phyloP scores from a whole-genome alignment of 2,113 vertebrate species.

The Phrynocephalus versicolor region DNA sequence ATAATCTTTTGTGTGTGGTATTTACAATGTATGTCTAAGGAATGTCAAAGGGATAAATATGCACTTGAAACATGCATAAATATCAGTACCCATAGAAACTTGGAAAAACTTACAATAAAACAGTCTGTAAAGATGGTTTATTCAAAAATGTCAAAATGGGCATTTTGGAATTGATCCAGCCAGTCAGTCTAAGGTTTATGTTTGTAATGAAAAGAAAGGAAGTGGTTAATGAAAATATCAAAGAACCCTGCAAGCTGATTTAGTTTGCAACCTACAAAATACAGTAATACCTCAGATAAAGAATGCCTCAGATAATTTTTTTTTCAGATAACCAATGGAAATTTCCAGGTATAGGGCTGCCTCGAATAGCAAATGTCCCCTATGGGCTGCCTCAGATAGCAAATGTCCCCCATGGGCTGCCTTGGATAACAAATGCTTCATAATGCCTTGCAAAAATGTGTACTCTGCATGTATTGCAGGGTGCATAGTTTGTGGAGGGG shows the following conservation, averaged over 20 bases:
- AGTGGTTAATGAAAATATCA: conserved; percentile 12
- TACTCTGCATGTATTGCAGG: too few relatives aligned
- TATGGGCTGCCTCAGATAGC: too few relatives aligned
- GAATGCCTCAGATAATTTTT: too few relatives aligned
- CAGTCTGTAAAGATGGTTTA: conserved; percentile 46
- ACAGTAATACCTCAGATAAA: too few relatives aligned
- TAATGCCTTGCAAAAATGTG: too few relatives aligned
- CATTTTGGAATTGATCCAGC: conserved; percentile 44
- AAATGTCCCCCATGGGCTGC: too few relatives aligned
- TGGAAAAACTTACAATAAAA: conserved; percentile 59
- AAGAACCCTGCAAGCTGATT: neutral
- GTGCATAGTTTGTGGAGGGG: too few relatives aligned
- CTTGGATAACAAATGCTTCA: too few relatives aligned
- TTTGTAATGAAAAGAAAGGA: neutral
- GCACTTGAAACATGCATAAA: conserved; percentile 34
- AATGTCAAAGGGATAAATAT: conserved; percentile 16
- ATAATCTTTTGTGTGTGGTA: conserved; percentile 45
- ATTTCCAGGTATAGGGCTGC: too few relatives aligned
- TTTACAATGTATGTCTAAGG: conserved; percentile 18
- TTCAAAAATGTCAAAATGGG: conserved; percentile 53
- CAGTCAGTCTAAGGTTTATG: conserved; percentile 41
- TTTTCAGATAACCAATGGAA: too few relatives aligned
- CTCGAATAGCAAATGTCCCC: too few relatives aligned
- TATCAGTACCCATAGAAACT: conserved; percentile 41
- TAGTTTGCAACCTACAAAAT: neutral